Conservation (phyloP, 2,113 vertebrate genomes). For the Phyllostomus discolor region DNA sequence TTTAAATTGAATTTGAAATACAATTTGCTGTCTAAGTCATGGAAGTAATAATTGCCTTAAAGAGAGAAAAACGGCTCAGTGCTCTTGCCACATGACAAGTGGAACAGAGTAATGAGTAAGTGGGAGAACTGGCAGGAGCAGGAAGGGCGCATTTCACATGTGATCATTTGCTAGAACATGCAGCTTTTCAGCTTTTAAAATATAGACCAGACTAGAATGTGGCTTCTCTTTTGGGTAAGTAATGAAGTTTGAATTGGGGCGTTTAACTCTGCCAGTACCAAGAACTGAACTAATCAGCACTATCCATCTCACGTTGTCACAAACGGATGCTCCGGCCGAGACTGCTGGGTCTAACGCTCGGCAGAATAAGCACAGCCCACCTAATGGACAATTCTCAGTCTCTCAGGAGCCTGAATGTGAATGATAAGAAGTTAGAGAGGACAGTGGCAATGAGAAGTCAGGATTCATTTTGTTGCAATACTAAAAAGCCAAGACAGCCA, state of each 20-base stretch:
- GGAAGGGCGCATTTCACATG: neutral
- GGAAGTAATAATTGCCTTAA: slow-evolving; percentile 42
- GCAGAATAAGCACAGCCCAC: neutral
- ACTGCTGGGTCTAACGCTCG: neutral
- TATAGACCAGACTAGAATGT: neutral
- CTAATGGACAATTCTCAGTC: neutral
- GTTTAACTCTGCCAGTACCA: neutral
- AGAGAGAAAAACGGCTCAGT: slow-evolving; percentile 24
- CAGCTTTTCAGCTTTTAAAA: slow-evolving; percentile 38
- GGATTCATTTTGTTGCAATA: neutral
- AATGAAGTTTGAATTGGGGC: slow-evolving; percentile 1
- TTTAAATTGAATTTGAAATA: slow-evolving; percentile 64
- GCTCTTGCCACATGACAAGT: neutral
- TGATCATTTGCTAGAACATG: neutral
- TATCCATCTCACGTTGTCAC: neutral
- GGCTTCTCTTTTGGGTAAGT: slow-evolving; percentile 40
- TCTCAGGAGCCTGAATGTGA: neutral
- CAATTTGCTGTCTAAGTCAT: slow-evolving; percentile 52
- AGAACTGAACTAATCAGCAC: neutral
- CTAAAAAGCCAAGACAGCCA: neutral
- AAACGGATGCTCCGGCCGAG: slow-evolving; percentile 6
- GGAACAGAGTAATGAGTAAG: slow-evolving; percentile 27
- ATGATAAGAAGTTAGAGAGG: neutral
- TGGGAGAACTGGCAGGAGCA: slow-evolving; percentile 16
- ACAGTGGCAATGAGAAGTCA: neutral